These are phyloP conservation scores for Naja naja DNA, from an alignment of 2,113 vertebrate species.

Conservation along the genomic window DNA sequence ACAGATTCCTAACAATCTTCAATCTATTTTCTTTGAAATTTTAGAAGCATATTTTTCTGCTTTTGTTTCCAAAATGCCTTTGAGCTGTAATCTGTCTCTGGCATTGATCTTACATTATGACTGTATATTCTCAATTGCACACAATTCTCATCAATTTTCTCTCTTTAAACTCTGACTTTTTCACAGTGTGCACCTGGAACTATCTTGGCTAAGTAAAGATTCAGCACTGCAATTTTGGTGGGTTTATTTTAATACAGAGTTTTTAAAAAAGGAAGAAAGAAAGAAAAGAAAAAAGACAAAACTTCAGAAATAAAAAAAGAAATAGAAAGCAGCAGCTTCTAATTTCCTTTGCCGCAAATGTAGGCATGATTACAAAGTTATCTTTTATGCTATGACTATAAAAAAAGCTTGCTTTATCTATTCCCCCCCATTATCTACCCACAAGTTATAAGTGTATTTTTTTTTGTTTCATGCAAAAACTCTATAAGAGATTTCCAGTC, in stretches of 20 bases:
- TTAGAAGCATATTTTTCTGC: not conserved
- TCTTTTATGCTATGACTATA: not conserved
- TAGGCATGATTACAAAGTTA: not conserved
- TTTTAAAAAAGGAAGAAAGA: not conserved
- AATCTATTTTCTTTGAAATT: not conserved
- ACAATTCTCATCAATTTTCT: not conserved
- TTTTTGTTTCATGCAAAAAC: not conserved
- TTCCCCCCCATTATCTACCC: not conserved
- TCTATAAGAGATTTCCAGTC: not conserved
- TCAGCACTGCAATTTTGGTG: not conserved
- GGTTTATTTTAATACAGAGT: not conserved
- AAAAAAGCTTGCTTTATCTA: not conserved
- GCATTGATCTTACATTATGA: not conserved
- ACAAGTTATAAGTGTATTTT: not conserved
- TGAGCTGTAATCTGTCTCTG: not conserved
- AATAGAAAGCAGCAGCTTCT: not conserved
- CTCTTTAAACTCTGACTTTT: not conserved
- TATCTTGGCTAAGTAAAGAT: not conserved
- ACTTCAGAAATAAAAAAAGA: not conserved
- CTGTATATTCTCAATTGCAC: not conserved
- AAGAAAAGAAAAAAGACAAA: not conserved
- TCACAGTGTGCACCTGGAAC: not conserved
- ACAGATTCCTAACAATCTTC: no score
- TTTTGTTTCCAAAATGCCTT: not conserved
- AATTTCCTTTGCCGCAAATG: not conserved